phyloP scores from a whole-genome alignment of 2,888 invertebrate genomes.

The Drosophila emarginata region DNA sequence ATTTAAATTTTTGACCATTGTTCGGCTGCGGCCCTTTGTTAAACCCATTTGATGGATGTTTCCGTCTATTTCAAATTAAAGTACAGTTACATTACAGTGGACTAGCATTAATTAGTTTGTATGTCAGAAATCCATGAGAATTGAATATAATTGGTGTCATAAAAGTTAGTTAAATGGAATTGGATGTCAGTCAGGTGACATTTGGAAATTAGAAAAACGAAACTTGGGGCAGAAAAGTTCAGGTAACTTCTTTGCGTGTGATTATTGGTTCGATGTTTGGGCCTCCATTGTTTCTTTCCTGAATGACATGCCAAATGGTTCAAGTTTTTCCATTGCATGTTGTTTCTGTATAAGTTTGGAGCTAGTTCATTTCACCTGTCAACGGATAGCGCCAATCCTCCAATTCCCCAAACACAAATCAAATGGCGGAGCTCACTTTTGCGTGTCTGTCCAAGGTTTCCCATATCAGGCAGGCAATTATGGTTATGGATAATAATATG shows the following conservation, averaged over 20 bases:
- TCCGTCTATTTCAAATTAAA: not conserved
- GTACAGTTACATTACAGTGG: not conserved
- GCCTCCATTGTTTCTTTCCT: slow-evolving; percentile 44
- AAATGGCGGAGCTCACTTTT: slow-evolving; percentile 22
- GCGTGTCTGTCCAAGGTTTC: slow-evolving; percentile 9
- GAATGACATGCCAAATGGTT: slow-evolving; percentile 67
- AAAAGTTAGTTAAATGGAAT: slow-evolving; percentile 71
- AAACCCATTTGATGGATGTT: not conserved
- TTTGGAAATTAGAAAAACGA: slow-evolving; percentile 56
- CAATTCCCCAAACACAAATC: slow-evolving; percentile 1
- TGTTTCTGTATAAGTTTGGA: slow-evolving; percentile 9
- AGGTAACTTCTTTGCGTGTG: slow-evolving; percentile 43
- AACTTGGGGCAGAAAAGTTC: slow-evolving; percentile 38
- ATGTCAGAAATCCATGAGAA: slow-evolving; percentile 15
- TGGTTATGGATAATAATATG: slow-evolving; percentile 9
- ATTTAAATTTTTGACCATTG: slow-evolving; percentile 30
- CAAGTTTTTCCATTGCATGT: slow-evolving; percentile 19
- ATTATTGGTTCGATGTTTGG: slow-evolving; percentile 43
- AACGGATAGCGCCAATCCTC: slow-evolving; percentile 14
- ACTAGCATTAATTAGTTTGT: slow-evolving; percentile 9
- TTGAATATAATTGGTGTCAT: slow-evolving; percentile 64
- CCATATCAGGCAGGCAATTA: not conserved
- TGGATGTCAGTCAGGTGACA: slow-evolving; percentile 67
- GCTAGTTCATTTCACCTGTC: slow-evolving; percentile 55
- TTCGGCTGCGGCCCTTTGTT: not conserved